Conservation (phyloP, 1,140 invertebrate genomes). For the Melanaphis sacchari region DNA sequence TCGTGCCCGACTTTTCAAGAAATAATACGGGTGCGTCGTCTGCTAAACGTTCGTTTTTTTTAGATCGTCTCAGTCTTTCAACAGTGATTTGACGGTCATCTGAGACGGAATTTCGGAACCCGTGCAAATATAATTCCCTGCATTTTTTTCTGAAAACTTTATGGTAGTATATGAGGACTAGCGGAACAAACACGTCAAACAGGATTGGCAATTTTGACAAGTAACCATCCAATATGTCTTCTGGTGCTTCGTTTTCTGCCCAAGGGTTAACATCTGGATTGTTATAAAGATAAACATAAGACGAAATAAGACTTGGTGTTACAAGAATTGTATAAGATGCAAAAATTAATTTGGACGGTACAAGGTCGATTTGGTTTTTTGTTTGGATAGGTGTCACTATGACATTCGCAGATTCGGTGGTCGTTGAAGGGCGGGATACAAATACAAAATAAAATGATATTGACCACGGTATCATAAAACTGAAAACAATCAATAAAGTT, state of each 20-base stretch:
- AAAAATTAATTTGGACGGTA: constrained; percentile 28
- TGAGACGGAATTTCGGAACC: constrained; percentile 45
- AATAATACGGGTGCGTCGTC: constrained; percentile 42
- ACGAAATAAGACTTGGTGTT: constrained; percentile 22
- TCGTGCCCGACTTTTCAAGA: constrained; percentile 17
- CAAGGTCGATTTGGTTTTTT: neutral
- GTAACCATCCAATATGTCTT: constrained; percentile 16
- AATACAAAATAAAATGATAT: constrained; percentile 42
- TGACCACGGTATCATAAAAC: constrained; percentile 46
- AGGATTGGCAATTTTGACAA: constrained; percentile 1
- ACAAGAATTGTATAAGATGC: neutral
- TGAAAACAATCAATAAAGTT: constrained; percentile 15
- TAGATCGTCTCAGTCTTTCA: constrained; percentile 17
- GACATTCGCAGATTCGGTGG: neutral
- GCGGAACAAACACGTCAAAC: constrained; percentile 42
- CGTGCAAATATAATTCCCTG: constrained; percentile 35
- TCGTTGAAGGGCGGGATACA: neutral
- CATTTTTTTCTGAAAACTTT: constrained; percentile 51
- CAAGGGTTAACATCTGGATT: neutral
- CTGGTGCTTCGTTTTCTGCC: neutral
- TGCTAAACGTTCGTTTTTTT: neutral
- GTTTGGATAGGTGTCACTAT: neutral
- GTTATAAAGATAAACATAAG: neutral
- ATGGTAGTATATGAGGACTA: constrained; percentile 21
- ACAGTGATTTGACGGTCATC: constrained; percentile 29